Evolutionary conservation across 2,113 vertebrate species (phyloP), one percentile per base, ranked within the genome.

Genomic region (Syngnathoides biaculeatus): DNA sequence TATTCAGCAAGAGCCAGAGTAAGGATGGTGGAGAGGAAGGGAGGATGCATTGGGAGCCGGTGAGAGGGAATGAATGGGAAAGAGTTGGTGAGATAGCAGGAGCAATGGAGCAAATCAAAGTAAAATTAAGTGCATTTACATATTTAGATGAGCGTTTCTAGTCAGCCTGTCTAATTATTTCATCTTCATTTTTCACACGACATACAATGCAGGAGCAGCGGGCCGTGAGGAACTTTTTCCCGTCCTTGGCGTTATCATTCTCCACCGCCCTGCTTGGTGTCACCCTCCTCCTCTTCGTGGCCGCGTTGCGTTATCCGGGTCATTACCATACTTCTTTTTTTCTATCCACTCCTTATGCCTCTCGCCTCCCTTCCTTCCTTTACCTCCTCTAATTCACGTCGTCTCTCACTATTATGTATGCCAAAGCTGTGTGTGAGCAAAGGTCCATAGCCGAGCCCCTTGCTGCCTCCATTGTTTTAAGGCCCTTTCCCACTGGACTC

Each of bases 121-220:
- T 79, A 83, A 91, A 91, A 92, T 91, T 89, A 92, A 90, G 88
- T 75, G 83, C 84, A 92, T 92, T 93, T 92, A 89, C 91, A 93
- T 93, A 91, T 93, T 91, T 90, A 90, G 89, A 89, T 89, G 87
- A 92, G 88, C 74, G 81, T 88, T 87, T 87, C 86, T 78, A 91
- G 86, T 88, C 87, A 85, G 89, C 82, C 88, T 79, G 86, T 90
- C 87, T 91, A 92, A 93, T 91, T 91, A 91, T 91, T 91, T 90
- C 88, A 90, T 90, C 88, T 92, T 85, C 83, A 87, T 91, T 87
- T 86, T 89, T 88, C 82, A 89, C 83, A 73, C 75, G 68, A 79
- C 42, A 69, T 64, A 84, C 77, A 75, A 83, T 87, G 77, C 77
- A 68, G 73, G 81, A 67, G 79, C 85, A 81, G 80, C 87, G 74